Conservation (phyloP, 2,797 vertebrate genomes). For the Emydoidea blandingii region DNA sequence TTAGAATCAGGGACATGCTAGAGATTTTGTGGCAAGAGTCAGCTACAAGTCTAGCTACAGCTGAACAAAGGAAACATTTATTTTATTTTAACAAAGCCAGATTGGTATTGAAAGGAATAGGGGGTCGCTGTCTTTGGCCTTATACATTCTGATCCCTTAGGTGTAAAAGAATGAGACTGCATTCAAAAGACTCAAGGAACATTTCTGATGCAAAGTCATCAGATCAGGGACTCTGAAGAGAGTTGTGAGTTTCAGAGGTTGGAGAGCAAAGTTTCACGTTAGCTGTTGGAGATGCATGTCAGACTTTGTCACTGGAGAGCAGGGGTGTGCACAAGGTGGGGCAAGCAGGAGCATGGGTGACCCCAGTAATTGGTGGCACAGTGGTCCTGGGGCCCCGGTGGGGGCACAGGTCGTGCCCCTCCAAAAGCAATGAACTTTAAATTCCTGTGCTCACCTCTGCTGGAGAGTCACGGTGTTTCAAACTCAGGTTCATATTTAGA, state of each 20-base stretch:
- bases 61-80: background rate
- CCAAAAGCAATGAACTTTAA: no score
- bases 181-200: background rate
- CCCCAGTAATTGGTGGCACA: no score
- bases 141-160: background rate
- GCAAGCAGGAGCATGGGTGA: no score
- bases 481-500: background rate
- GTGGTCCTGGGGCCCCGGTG: no score
- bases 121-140: background rate
- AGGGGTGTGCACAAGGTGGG: no score
- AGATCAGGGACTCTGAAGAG: background rate
- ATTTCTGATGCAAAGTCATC: background rate
- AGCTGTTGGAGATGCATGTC: accelerated
- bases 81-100: background rate
- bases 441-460: no score
- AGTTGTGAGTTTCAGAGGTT: accelerated
- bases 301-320: background rate
- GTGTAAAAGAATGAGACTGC: background rate
- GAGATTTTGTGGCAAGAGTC: background rate
- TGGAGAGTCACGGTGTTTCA: accelerated
- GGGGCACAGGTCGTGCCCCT: no score
- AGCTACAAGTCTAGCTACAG: background rate
- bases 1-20: background rate
- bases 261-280: background rate
- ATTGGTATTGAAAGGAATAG: background rate